Percentiles rank a stretch among this genome's conserved stretches.
Evolutionary conservation across 1,140 invertebrate species (phyloP).

Genomic region (Psix sp.): DNA sequence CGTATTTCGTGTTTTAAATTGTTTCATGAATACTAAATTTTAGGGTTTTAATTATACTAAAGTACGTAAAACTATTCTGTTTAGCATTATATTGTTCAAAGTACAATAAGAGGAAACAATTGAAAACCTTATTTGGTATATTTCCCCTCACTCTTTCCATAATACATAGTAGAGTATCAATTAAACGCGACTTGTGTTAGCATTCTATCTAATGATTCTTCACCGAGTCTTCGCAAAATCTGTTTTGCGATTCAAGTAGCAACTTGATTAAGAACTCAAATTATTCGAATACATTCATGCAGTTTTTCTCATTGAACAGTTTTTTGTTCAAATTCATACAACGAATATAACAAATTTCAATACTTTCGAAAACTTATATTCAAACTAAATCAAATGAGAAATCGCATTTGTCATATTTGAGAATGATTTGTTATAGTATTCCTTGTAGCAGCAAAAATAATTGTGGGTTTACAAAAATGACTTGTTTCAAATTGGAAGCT

Average conservation of each 20-base stretch:
- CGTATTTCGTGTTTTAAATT: too few species aligned
- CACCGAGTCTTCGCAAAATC: conserved; percentile 39
- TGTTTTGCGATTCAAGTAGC: conserved; percentile 28
- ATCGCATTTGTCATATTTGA: background rate
- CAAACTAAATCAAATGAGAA: conserved; percentile 1
- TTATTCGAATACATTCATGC: conserved; percentile 51
- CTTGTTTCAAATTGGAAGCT: too few species aligned
- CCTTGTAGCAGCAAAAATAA: too few species aligned
- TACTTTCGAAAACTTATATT: background rate
- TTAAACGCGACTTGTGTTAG: conserved; percentile 15
- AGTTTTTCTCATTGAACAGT: conserved; percentile 28
- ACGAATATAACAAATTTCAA: too few species aligned
- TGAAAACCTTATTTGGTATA: conserved; percentile 20
- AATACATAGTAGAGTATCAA: conserved; percentile 35
- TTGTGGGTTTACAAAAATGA: too few species aligned
- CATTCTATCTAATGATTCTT: conserved; percentile 47
- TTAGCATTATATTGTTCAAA: too few species aligned
- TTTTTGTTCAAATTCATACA: too few species aligned
- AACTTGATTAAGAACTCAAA: conserved; percentile 44
- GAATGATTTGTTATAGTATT: too few species aligned
- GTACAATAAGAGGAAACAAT: conserved; percentile 5
- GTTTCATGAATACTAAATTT: too few species aligned
- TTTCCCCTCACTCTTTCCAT: conserved; percentile 26
- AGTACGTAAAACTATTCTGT: too few species aligned
- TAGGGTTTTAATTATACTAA: too few species aligned